phyloP scores from a whole-genome alignment of 1,140 invertebrate species.

The Conopomorpha cramerella region DNA sequence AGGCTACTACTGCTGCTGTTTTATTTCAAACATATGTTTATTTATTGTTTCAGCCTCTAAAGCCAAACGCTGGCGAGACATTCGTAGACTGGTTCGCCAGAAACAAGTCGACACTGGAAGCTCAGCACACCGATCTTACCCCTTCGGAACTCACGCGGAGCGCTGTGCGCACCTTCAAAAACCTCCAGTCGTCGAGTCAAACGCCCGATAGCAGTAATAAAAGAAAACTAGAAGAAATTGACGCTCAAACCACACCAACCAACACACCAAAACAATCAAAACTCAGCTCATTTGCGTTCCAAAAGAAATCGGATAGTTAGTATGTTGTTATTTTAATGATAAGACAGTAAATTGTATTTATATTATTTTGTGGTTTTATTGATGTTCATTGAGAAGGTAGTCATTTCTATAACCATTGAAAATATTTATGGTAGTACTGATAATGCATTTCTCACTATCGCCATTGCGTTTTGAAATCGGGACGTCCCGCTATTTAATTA shows the following conservation, averaged over 20 bases:
- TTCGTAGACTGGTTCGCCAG: constrained; percentile 64
- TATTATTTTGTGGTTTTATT: too few species aligned
- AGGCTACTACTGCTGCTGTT: too few species aligned
- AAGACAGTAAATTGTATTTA: background rate
- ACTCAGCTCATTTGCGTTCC: constrained; percentile 50
- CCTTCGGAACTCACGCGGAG: constrained; percentile 58
- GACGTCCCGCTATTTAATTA: too few species aligned
- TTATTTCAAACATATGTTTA: too few species aligned
- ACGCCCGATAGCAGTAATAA: constrained; percentile 20
- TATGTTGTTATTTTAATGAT: too few species aligned
- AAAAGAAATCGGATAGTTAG: constrained; percentile 46
- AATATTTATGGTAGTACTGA: too few species aligned
- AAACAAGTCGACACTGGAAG: constrained; percentile 58
- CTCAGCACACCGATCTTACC: constrained; percentile 61
- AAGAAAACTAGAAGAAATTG: constrained; percentile 35
- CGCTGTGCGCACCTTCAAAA: constrained; percentile 60
- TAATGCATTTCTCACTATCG: too few species aligned
- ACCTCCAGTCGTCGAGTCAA: constrained; percentile 16
- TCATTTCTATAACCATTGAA: too few species aligned
- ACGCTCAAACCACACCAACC: constrained; percentile 12
- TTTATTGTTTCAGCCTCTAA: constrained; percentile 28
- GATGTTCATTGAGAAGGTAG: too few species aligned
- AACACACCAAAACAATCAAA: constrained; percentile 51
- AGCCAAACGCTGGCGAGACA: constrained; percentile 33
- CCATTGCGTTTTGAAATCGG: too few species aligned